phyloP scores from a whole-genome alignment of 2,113 vertebrate genomes.

The Scopus umbretta region DNA sequence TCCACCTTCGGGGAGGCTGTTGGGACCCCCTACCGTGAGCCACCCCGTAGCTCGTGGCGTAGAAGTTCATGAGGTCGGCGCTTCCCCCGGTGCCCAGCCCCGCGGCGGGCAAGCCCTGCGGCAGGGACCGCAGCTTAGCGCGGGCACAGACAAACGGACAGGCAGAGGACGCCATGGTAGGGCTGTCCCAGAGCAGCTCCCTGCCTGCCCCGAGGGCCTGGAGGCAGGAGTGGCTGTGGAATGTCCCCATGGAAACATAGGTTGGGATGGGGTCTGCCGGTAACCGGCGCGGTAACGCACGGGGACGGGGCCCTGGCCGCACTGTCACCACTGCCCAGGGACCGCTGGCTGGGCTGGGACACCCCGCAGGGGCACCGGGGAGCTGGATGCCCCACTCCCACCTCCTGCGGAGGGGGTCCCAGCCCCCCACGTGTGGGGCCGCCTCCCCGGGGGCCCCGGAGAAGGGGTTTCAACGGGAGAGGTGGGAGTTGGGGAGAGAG shows the following conservation, averaged over 20 bases:
- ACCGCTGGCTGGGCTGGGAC: fast-evolving
- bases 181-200: neutral
- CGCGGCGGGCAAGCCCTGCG: neutral
- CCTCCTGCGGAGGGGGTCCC: neutral
- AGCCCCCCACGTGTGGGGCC: too few relatives aligned
- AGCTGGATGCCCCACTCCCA: neutral
- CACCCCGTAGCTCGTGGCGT: neutral
- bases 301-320: neutral
- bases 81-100: neutral
- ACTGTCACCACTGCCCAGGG: too few relatives aligned
- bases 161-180: neutral
- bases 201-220: neutral
- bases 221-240: neutral
- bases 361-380: fast-evolving
- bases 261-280: neutral
- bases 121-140: neutral
- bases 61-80: conserved; percentile 54
- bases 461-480: neutral
- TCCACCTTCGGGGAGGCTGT: fast-evolving
- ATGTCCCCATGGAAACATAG: fast-evolving
- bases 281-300: fast-evolving
- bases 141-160: fast-evolving
- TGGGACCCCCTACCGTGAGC: neutral
- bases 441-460: too few relatives aligned
- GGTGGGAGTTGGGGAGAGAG: neutral